Evolutionary conservation across 30 jellyfish, hydroid and myxozoan species (phyloP), one percentile per base, ranked within the genome.

Genomic region (Cassiopea andromeda): DNA sequence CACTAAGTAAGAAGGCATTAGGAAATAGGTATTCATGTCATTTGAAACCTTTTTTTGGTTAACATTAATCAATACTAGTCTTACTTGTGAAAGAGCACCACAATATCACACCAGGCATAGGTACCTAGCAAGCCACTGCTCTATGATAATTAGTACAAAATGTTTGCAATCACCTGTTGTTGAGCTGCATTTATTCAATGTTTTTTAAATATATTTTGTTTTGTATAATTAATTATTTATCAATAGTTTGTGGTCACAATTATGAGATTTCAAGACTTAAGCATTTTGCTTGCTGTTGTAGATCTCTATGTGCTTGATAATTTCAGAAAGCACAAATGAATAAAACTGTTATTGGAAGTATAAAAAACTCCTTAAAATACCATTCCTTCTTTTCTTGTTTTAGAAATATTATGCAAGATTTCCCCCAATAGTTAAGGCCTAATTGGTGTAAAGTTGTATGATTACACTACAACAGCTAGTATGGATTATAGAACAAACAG

Each of bases 401-500:
- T 58, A 14, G 14, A 58, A 58, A 6, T 6, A 7, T 58, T 7
- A 58, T 0, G 0, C 68, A 58, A 58, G 68, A 6, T 58, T 58
- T 0, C 13, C 68, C 68, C 8, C 8, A 58, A 0, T 6, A 7
- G 14, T 58, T 0, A 7, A 6, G 14, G 14, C 14, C 8, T 58
- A 7, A 58, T 6, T 58, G 68, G 14, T 58, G 8, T 6, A 58
- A 14, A 58, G 14, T 6, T 13, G 15, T 9, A 4, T 64, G 19
- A 1, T 54, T 77, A 0, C 50, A 12, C 13, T 14, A 6, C 8
- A 17, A 18, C 15, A 61, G 17, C 8, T 15, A 77, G 46, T 18
- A 77, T 77, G 86, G 86, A 77, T 61, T 77, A 48, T 44, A 44
- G 73, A 61, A 46, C 86, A 77, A 49, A 54, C 57, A 77, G 86